These are phyloP conservation scores for Euwallacea similis DNA, from an alignment of 1,140 invertebrate species.

Conservation along the genomic window DNA sequence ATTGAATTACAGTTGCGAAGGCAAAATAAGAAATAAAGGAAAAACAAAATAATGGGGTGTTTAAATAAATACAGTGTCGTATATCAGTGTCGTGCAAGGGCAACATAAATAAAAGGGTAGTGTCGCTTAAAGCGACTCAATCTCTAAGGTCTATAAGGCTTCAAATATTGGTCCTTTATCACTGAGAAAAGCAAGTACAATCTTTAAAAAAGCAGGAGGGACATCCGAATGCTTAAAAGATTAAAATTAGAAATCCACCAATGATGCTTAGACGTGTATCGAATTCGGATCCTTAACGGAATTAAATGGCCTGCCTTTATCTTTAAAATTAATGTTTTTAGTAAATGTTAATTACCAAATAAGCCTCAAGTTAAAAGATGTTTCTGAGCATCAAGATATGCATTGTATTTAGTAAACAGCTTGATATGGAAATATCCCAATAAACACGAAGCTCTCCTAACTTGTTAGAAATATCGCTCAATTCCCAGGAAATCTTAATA, in stretches of 20 bases:
- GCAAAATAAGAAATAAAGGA: background rate
- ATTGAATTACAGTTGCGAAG: background rate
- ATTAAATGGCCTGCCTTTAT: too few relatives aligned
- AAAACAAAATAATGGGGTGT: constrained; percentile 3
- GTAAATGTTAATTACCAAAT: background rate
- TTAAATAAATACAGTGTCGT: constrained; percentile 5
- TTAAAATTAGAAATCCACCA: constrained; percentile 3
- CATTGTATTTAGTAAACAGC: background rate
- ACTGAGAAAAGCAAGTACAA: background rate
- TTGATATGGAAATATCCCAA: constrained; percentile 8
- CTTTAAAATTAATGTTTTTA: background rate
- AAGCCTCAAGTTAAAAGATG: background rate
- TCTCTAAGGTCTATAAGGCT: background rate
- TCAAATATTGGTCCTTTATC: constrained; percentile 10
- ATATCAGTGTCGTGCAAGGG: constrained; percentile 3
- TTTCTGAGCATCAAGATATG: too few relatives aligned
- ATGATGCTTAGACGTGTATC: background rate
- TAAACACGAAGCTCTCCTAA: constrained; percentile 3
- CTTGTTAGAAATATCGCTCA: constrained; percentile 8
- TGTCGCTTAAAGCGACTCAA: constrained; percentile 3
- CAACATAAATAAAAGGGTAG: constrained; percentile 7
- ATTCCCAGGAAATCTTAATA: constrained; percentile 17
- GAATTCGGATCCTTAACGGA: background rate
- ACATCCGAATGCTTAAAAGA: background rate
- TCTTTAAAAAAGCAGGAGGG: background rate